A percentile compares a stretch with the other conserved stretches of the same genome.
phyloP scores from a whole-genome alignment of 2,797 vertebrate species.

The Holocentrus rufus region DNA sequence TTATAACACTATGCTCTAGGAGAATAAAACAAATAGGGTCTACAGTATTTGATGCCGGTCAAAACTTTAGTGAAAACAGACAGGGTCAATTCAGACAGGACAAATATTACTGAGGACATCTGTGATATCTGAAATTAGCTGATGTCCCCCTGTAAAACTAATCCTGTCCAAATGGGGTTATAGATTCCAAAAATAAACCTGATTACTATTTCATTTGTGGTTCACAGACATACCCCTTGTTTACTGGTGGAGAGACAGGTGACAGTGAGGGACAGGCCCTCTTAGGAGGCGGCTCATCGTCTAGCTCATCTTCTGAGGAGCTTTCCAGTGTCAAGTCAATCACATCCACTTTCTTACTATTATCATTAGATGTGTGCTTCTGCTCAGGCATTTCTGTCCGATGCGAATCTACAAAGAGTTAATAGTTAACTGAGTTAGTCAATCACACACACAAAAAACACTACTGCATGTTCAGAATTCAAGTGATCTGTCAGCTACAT shows the following conservation, averaged over 20 bases:
- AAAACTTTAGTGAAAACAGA: too few relatives aligned
- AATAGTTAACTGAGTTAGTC: background rate
- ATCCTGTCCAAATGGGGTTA: background rate
- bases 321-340: slow-evolving; percentile 97
- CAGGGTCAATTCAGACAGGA: too few relatives aligned
- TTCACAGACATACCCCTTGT: slow-evolving; percentile 86
- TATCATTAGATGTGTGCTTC: slow-evolving; percentile 81
- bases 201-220: background rate
- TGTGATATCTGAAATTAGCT: too few relatives aligned
- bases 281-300: slow-evolving; percentile 93
- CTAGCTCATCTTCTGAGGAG: slow-evolving; percentile 95
- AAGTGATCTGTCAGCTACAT: slow-evolving; percentile 29
- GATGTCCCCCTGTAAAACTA: too few relatives aligned
- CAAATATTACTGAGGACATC: too few relatives aligned
- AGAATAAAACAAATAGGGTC: too few relatives aligned
- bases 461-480: background rate
- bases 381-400: slow-evolving; percentile 88
- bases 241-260: slow-evolving; percentile 89
- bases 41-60: too few relatives aligned
- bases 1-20: too few relatives aligned
- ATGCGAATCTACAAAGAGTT: slow-evolving; percentile 82
- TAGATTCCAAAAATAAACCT: background rate
- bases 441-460: background rate
- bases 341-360: slow-evolving; percentile 93
- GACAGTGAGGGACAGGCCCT: slow-evolving; percentile 92